These are phyloP conservation scores for Pycnonotus jocosus DNA, from an alignment of 2,113 vertebrate genomes.

Conservation along the genomic window DNA sequence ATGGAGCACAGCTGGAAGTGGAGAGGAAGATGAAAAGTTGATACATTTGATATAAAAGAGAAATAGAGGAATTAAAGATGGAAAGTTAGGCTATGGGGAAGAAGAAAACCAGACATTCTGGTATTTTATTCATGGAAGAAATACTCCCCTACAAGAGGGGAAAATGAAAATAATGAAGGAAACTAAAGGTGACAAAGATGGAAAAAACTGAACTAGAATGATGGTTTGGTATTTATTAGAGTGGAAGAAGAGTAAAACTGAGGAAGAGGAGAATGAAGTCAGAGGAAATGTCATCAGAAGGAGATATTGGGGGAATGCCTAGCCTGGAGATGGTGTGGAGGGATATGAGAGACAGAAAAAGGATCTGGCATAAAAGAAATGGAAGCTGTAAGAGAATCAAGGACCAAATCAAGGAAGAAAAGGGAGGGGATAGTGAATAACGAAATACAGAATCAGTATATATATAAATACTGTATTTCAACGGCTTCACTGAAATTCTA, in stretches of 20 bases:
- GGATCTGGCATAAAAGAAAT: not conserved
- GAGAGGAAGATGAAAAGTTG: not conserved
- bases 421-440: not conserved
- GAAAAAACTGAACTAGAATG: not conserved
- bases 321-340: not conserved
- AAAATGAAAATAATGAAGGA: not conserved
- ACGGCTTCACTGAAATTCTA: not conserved
- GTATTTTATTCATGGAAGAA: not conserved
- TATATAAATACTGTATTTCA: not conserved
- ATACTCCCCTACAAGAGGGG: not conserved
- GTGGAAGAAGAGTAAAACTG: not conserved
- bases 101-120: not conserved
- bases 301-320: not conserved
- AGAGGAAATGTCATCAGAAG: not conserved
- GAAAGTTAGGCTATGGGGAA: not conserved
- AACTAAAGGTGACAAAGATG: not conserved
- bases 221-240: not conserved
- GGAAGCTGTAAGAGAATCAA: not conserved
- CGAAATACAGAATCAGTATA: not conserved
- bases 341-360: not conserved
- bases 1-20: not conserved
- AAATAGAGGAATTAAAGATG: not conserved
- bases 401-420: not conserved
- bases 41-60: not conserved
- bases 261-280: not conserved